These are phyloP conservation scores for Myopa tessellatipennis DNA, from an alignment of 2,888 invertebrate species.

Conservation along the genomic window DNA sequence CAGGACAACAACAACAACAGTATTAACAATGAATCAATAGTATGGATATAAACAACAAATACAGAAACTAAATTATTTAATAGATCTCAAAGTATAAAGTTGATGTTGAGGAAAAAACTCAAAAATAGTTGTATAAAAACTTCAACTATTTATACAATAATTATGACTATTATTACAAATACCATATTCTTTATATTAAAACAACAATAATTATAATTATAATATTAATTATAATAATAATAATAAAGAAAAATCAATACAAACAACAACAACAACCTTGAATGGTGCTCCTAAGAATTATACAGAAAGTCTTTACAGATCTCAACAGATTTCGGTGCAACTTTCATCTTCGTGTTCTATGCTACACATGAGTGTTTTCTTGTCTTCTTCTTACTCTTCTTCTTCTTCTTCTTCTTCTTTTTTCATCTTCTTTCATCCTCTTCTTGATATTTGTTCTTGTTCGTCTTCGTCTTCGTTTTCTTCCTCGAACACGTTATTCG, in stretches of 20 bases:
- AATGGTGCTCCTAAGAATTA: background rate
- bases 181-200: too few species aligned
- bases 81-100: too few species aligned
- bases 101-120: too few species aligned
- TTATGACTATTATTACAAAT: too few species aligned
- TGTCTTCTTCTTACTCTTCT: background rate
- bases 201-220: too few species aligned
- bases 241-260: background rate
- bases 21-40: too few species aligned
- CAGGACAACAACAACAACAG: too few species aligned
- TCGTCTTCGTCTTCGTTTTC: background rate
- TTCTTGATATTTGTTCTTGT: background rate
- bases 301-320: background rate
- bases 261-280: background rate
- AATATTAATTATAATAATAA: background rate
- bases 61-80: too few species aligned
- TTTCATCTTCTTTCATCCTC: background rate
- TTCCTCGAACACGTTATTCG: conserved; percentile 52
- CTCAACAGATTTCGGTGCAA: background rate
- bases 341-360: background rate
- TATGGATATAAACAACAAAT: too few species aligned
- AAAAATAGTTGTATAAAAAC: too few species aligned
- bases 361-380: background rate
- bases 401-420: background rate
- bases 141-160: too few species aligned